Conservation (phyloP, 53 echinoderm and acorn worm species). For the Temnopleurus reevesii region DNA sequence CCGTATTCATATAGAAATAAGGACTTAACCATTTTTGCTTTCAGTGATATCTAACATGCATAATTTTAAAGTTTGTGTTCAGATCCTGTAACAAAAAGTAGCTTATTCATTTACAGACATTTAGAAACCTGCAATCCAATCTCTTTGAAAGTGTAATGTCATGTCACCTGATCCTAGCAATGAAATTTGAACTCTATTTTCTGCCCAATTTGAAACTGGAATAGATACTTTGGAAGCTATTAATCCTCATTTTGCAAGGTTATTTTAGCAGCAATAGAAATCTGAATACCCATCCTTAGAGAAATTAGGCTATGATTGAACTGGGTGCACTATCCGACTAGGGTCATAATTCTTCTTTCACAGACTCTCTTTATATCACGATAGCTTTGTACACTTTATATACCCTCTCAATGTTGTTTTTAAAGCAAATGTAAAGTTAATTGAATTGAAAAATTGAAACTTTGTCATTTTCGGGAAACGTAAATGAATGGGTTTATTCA, state of each 20-base stretch:
- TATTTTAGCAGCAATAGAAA: slow-evolving; percentile 12
- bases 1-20: too few species aligned
- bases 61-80: too few species aligned
- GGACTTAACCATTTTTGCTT: too few species aligned
- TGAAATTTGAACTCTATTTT: slow-evolving; percentile 18
- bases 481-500: too few species aligned
- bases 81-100: too few species aligned
- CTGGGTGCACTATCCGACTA: not conserved
- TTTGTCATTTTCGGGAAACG: too few species aligned
- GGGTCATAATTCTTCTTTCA: not conserved
- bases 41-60: too few species aligned
- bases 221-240: not conserved
- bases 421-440: too few species aligned
- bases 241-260: not conserved
- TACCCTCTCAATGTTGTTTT: too few species aligned
- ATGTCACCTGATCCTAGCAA: not conserved
- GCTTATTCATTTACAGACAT: not conserved
- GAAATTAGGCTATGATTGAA: slow-evolving; percentile 3
- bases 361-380: not conserved
- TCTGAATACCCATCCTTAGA: not conserved
- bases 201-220: not conserved
- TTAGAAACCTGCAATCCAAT: not conserved
- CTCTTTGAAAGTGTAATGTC: slow-evolving; percentile 13
- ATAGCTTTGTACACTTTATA: not conserved
- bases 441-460: too few species aligned